Base-by-base conservation (phyloP, 1,140 invertebrate species). In the Sycobia sp. region DNA sequence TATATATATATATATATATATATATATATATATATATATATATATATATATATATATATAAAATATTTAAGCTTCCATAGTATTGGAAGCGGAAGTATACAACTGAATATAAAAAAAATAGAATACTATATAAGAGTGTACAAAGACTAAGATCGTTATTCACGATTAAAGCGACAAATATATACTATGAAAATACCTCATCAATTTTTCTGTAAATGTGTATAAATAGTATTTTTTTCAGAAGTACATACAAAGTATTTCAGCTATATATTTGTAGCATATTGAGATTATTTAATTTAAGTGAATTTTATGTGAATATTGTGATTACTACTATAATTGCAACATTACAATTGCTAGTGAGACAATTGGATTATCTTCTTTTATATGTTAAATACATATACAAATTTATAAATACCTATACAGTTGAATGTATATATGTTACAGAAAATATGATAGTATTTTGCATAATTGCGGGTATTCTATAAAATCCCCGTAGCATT, bases 131-230 rank as follows among this genome's bases (percentile, higher is more conserved):
- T 56, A 55, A 16, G 55, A 29, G 25, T 44, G 44, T 50, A 61
- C 39, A 58, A 49, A 43, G 25, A 34, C 23, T 50, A 46, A 56
- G 16, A 32, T 29, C 27, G 32, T 58, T 58, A 38, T 59, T 64
- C 54, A 50, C 36, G 53, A 58, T 57, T 58, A 29, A 64, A 65
- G 39, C 47, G 53, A 67, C 43, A 51, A 57, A 60, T 32, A 7
- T 10, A 59, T n/a, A 10, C 23, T 38, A 14, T 16, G 10, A 32
- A 9, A 25, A 11, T 16, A 27, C 11, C 39, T 8, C 25, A 44
- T 44, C 32, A n/a, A 23, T 32, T 16, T 56, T 43, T 55, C 25
- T 55, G 53, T 41, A 55, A 41, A 55, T 55, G 36, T 55, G 16
- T 55, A 55, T 29, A 55, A 55, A 18, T 54, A 41, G 9, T 51